Percentiles rank a stretch among this genome's conserved stretches.
Evolutionary conservation across 2,797 vertebrate genomes (phyloP).

Genomic region (Chaunax sp.): DNA sequence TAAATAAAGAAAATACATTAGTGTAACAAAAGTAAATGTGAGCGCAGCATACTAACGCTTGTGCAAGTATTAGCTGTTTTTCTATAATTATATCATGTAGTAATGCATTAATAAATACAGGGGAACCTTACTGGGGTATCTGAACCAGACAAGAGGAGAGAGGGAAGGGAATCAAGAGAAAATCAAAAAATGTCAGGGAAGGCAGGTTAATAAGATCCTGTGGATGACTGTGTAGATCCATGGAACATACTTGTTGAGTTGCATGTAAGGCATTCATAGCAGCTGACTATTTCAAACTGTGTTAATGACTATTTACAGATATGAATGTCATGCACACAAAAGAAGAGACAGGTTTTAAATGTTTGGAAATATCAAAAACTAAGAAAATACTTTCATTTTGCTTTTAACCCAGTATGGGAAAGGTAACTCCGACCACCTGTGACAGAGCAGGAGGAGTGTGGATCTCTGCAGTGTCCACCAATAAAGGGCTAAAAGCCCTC

Average conservation of each 20-base stretch:
- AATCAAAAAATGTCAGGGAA: slow-evolving; percentile 4
- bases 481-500: not conserved
- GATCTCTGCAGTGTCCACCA: slow-evolving; percentile 17
- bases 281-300: too few species aligned
- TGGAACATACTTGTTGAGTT: too few species aligned
- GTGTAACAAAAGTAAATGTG: too few species aligned
- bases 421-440: slow-evolving; percentile 17
- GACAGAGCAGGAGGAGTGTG: slow-evolving; percentile 46
- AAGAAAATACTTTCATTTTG: not conserved
- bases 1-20: too few species aligned
- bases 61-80: too few species aligned
- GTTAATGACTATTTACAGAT: too few species aligned
- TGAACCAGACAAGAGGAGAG: not conserved
- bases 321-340: not conserved
- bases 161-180: not conserved
- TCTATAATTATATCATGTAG: too few species aligned
- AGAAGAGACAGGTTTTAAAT: not conserved
- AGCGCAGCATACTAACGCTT: too few species aligned
- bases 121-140: not conserved
- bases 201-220: slow-evolving; percentile 5
- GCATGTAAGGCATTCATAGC: too few species aligned
- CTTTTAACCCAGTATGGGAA: not conserved
- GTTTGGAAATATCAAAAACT: not conserved
- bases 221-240: not conserved
- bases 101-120: not conserved